Evolutionary conservation across 2,888 invertebrate species (phyloP).

Genomic region (Mylabris sibirica): DNA sequence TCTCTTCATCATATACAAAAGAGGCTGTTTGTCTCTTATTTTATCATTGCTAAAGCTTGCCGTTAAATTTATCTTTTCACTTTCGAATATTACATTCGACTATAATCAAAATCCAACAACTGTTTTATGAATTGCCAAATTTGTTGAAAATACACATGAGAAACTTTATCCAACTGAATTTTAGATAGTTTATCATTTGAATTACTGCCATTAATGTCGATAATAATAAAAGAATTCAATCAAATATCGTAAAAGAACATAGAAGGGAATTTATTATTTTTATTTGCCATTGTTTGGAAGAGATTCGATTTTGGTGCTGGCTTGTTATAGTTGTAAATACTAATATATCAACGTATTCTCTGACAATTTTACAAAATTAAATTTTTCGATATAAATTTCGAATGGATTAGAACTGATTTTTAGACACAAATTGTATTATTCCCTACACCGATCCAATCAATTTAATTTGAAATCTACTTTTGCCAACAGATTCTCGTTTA

Average conservation of each 20-base stretch:
- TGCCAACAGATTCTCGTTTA: not conserved
- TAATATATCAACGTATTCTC: not conserved
- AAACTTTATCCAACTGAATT: too few species aligned
- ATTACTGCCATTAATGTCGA: not conserved
- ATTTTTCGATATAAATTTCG: not conserved
- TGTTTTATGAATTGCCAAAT: too few species aligned
- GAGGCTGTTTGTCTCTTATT: too few species aligned
- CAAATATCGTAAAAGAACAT: not conserved
- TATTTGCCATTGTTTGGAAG: constrained; percentile 1
- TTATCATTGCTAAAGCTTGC: too few species aligned
- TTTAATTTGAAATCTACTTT: not conserved
- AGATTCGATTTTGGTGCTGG: not conserved
- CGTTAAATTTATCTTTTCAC: too few species aligned
- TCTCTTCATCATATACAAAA: too few species aligned
- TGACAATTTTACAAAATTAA: not conserved
- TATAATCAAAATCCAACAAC: too few species aligned
- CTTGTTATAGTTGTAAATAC: not conserved
- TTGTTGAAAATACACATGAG: too few species aligned
- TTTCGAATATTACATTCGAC: too few species aligned
- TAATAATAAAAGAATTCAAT: not conserved
- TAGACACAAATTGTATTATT: too few species aligned
- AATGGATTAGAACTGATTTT: too few species aligned
- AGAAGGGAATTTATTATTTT: not conserved
- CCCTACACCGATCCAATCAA: too few species aligned
- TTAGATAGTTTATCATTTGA: not conserved